Evolutionary conservation across 2,888 invertebrate genomes (phyloP), one percentile per base, ranked within the genome.

Genomic region (Drosophila yooni): DNA sequence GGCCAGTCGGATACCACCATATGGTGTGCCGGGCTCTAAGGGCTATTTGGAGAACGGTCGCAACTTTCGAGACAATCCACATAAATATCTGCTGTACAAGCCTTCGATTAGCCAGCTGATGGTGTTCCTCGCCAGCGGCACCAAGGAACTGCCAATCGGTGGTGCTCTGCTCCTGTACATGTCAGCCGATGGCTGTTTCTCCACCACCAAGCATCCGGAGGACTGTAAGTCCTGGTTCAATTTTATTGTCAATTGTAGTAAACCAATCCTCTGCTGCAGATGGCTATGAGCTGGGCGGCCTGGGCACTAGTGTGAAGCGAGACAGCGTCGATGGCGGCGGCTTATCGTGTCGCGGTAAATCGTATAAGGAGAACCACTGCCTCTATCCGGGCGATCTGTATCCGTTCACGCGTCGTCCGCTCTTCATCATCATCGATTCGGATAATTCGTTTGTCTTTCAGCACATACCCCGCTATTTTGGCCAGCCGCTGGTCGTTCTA

Each of bases 31-130:
- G 40, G 94, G 93, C 73, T 94, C 93, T 61, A 94, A 94, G 73
- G 94, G 94, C 61, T 95, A 95, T 88, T 94, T 95, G 88, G 97
- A 97, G 92, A 96, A 97, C 92, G 96, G 96, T 43, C 94, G 95
- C 66, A 93, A 94, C 68, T 95, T 96, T 92, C 94, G 97, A 91
- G 97, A 97, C 93, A 99, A 99, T 94, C 99, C 99, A 50, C 99
- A 99, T 94, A 99, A 99, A 94, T 98, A 98, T 94, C 95, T 99
- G 86, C 95, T 99, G 85, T 99, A 98, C 94, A 98, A 98, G 93
- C 99, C 99, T 67, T 97, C 98, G 59, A 96, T 98, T 88, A 97
- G 97, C 93, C 98, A 99, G 94, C 96, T 99, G 68, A 95, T 98
- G 93, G 97, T 98, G 76, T 99, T 98, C 94, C 94, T 99, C 88